Conservation (phyloP, 2,113 vertebrate genomes). For the Pelecanus crispus region DNA sequence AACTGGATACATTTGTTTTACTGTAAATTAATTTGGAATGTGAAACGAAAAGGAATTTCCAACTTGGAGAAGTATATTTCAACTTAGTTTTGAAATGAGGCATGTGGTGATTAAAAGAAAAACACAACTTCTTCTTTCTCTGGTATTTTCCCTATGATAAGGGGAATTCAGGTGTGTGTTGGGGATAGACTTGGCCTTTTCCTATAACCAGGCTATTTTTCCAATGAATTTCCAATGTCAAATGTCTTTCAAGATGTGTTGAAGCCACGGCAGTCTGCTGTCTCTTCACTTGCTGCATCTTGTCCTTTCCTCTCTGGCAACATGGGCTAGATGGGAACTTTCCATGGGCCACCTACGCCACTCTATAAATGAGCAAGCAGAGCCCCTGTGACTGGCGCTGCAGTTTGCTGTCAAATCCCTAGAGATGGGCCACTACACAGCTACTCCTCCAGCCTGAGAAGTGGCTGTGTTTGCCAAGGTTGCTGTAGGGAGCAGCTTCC, state of each 20-base stretch:
- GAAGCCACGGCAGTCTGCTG: not conserved
- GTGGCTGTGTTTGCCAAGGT: not conserved
- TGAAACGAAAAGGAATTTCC: not conserved
- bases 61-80: not conserved
- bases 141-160: not conserved
- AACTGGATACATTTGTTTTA: not conserved
- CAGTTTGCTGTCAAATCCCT: not conserved
- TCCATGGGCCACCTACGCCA: fast-evolving
- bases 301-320: not conserved
- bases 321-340: not conserved
- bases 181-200: not conserved
- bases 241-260: not conserved
- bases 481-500: not conserved
- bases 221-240: not conserved
- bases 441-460: not conserved
- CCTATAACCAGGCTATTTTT: not conserved
- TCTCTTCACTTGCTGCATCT: not conserved
- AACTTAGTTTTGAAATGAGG: slow-evolving; percentile 1
- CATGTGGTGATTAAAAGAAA: not conserved
- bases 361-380: not conserved
- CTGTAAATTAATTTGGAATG: not conserved
- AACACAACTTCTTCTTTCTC: not conserved
- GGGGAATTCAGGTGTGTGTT: not conserved
- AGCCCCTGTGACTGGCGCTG: not conserved
- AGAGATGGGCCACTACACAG: not conserved